Percentiles rank a stretch among this genome's conserved stretches.
Conservation (phyloP, 2,888 invertebrate species). For the Amiota communis region DNA sequence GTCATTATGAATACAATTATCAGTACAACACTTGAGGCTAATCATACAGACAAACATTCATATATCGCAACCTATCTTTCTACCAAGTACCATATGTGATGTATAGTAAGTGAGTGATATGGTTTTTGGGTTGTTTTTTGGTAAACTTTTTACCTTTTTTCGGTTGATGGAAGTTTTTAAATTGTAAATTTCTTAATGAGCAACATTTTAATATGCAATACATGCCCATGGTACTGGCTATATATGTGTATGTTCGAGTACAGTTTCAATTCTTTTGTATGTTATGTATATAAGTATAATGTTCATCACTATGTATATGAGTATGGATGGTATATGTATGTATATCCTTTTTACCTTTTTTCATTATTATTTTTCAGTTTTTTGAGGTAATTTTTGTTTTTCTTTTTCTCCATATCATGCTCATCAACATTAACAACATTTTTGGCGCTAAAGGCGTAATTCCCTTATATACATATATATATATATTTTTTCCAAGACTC, state of each 20-base stretch:
- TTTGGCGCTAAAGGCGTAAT: slow-evolving; percentile 16
- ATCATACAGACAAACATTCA: neutral
- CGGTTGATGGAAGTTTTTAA: too few relatives aligned
- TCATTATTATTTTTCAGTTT: neutral
- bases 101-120: too few relatives aligned
- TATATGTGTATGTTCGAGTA: too few relatives aligned
- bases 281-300: too few relatives aligned
- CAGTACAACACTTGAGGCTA: slow-evolving; percentile 18
- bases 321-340: too few relatives aligned
- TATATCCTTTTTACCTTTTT: too few relatives aligned
- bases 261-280: too few relatives aligned
- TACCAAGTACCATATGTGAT: too few relatives aligned
- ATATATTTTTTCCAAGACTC: neutral
- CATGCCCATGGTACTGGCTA: too few relatives aligned
- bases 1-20: slow-evolving; percentile 14
- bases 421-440: slow-evolving; percentile 26
- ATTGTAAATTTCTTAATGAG: too few relatives aligned
- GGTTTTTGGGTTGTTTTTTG: neutral
- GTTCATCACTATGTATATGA: too few relatives aligned
- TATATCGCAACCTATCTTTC: neutral
- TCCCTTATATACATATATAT: neutral
- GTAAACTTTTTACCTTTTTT: neutral
- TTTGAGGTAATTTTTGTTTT: neutral
- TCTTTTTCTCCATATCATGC: slow-evolving; percentile 12
- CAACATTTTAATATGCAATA: too few relatives aligned